These are phyloP conservation scores for Hirundichthys speculiger DNA, from an alignment of 2,113 vertebrate species.

Conservation along the genomic window DNA sequence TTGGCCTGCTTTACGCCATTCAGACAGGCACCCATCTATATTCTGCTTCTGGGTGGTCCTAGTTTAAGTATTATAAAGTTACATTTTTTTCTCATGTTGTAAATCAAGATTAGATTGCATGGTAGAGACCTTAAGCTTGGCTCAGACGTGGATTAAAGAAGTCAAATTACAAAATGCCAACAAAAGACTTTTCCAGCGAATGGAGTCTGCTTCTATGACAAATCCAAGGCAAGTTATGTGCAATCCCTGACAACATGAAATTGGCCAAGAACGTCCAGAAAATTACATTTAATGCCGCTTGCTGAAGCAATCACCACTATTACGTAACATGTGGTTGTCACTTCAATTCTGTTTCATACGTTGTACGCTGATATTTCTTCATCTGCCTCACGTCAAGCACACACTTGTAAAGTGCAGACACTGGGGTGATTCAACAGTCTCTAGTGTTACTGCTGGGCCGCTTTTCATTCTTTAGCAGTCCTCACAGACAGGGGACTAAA, in stretches of 20 bases:
- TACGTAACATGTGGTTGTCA: conserved; percentile 58
- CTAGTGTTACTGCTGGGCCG: neutral
- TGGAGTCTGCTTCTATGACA: conserved; percentile 26
- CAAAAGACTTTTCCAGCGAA: conserved; percentile 31
- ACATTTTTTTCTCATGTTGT: conserved; percentile 32
- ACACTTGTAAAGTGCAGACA: conserved; percentile 23
- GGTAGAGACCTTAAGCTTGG: conserved; percentile 33
- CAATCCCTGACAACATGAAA: conserved; percentile 39
- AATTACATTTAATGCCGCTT: conserved; percentile 46
- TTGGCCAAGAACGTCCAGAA: conserved; percentile 53
- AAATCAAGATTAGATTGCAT: conserved; percentile 54
- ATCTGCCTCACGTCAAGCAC: conserved; percentile 45
- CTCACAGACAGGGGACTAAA: neutral
- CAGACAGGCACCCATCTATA: conserved; percentile 54
- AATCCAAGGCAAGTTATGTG: conserved; percentile 27
- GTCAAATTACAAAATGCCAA: conserved; percentile 33
- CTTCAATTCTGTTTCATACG: conserved; percentile 54
- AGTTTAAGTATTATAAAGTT: conserved; percentile 55
- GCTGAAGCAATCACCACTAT: conserved; percentile 53
- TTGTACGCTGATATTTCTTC: conserved; percentile 64
- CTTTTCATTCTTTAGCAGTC: neutral
- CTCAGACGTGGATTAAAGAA: conserved; percentile 59
- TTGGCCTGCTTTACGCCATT: conserved; percentile 38
- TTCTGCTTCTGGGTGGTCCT: conserved; percentile 67
- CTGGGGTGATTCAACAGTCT: conserved; percentile 39